phyloP scores from a whole-genome alignment of 2,797 vertebrate species.

The Chaenodraco wilsoni region DNA sequence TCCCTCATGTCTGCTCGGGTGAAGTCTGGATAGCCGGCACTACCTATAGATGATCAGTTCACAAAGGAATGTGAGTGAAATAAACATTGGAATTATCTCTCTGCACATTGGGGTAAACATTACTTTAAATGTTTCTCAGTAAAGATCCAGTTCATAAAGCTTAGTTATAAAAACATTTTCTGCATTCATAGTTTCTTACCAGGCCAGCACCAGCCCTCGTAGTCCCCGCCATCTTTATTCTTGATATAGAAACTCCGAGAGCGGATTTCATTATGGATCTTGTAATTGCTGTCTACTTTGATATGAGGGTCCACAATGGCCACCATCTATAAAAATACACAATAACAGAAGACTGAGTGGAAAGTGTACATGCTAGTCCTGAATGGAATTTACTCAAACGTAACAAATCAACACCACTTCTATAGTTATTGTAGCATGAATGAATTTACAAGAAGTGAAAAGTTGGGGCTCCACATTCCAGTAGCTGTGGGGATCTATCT shows the following conservation, averaged over 20 bases:
- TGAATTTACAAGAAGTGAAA: too few species aligned
- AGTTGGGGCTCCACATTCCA: too few species aligned
- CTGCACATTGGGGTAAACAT: background rate
- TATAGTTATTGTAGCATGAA: too few species aligned
- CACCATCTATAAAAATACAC: conserved; percentile 85
- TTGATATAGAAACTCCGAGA: conserved; percentile 87
- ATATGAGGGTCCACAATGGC: conserved; percentile 96
- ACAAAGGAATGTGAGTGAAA: background rate
- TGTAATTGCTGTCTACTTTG: conserved; percentile 91
- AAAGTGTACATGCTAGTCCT: background rate
- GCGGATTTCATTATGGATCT: conserved; percentile 88
- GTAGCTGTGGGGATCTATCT: too few species aligned
- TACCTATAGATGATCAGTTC: conserved; percentile 78
- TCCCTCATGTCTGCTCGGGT: conserved; percentile 87
- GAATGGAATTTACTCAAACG: background rate
- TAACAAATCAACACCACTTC: too few species aligned
- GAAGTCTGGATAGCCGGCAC: conserved; percentile 92
- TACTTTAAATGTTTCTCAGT: background rate
- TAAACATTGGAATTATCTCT: background rate
- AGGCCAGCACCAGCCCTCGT: conserved; percentile 97
- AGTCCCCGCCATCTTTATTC: conserved; percentile 92
- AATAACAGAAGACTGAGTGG: background rate
- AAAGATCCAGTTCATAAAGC: background rate
- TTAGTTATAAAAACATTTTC: background rate
- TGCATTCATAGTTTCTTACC: conserved; percentile 75